Evolutionary conservation across 2,113 vertebrate species (phyloP).

Genomic region (Pterophyllum scalare): DNA sequence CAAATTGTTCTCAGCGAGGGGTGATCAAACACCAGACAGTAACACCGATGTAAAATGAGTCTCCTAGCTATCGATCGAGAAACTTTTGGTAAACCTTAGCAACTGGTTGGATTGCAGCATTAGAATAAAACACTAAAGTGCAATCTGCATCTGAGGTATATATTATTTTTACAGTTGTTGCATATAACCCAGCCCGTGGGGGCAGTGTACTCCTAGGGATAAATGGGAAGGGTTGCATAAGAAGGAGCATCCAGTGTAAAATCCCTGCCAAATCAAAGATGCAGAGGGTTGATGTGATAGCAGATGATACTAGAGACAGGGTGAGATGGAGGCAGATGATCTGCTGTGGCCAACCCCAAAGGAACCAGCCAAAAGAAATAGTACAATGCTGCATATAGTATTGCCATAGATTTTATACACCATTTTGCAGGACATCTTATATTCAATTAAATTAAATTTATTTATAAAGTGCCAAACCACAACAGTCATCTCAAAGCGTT

Average conservation of each 20-base stretch:
- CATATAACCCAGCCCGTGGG: neutral
- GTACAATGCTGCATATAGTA: neutral
- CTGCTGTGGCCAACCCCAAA: neutral
- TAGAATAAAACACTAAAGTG: neutral
- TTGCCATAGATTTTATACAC: neutral
- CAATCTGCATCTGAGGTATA: neutral
- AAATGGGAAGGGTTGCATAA: neutral
- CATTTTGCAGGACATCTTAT: neutral
- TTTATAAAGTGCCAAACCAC: too few species aligned
- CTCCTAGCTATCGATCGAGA: constrained; percentile 41
- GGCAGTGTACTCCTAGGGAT: neutral
- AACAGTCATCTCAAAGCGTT: too few species aligned
- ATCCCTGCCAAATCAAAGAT: neutral
- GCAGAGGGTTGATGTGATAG: neutral
- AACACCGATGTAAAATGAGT: constrained; percentile 51
- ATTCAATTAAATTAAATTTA: too few species aligned
- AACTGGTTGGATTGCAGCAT: neutral
- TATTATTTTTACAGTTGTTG: neutral
- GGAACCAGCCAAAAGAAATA: neutral
- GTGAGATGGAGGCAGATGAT: neutral
- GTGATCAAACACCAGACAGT: constrained; percentile 37
- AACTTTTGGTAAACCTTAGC: constrained; percentile 12
- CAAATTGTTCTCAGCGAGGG: constrained; percentile 61
- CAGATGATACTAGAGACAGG: neutral
- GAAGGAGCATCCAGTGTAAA: neutral